A percentile compares a stretch with the other conserved stretches of the same genome.
phyloP scores from a whole-genome alignment of 1,140 invertebrate genomes.

The Dermatophagoides farinae region DNA sequence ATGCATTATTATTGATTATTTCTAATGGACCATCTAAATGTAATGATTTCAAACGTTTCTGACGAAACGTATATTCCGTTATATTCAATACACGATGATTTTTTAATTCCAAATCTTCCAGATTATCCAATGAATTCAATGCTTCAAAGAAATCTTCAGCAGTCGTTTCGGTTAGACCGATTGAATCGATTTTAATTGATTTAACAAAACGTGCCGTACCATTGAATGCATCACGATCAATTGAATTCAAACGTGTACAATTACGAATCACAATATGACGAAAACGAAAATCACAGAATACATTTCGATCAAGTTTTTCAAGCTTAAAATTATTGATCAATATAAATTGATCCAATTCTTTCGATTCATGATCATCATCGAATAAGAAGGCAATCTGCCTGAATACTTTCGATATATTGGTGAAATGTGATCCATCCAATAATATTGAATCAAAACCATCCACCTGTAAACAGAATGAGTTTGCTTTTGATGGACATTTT shows the following conservation, averaged over 20 bases:
- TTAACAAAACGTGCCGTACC: not conserved
- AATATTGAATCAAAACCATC: constrained; percentile 8
- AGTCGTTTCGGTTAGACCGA: not conserved
- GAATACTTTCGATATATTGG: not conserved
- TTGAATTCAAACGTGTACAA: not conserved
- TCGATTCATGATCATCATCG: not conserved
- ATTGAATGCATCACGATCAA: constrained; percentile 8
- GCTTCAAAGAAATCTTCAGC: constrained; percentile 6
- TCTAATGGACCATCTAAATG: constrained; percentile 6
- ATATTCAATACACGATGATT: constrained; percentile 5
- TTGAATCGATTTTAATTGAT: not conserved
- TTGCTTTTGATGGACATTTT: constrained; percentile 6
- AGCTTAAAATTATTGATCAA: not conserved
- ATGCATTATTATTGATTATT: constrained; percentile 1
- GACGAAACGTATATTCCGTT: not conserved
- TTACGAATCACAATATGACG: constrained; percentile 5
- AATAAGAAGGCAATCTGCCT: not conserved
- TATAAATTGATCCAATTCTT: constrained; percentile 3
- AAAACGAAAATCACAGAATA: constrained; percentile 6
- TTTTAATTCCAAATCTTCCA: constrained; percentile 3
- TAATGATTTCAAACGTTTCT: not conserved
- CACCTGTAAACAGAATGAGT: constrained; percentile 5
- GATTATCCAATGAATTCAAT: constrained; percentile 1
- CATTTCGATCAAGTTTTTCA: not conserved
- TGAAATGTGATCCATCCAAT: constrained; percentile 2